Base-by-base conservation (phyloP, 2,113 vertebrate species). In the western clawed frog (Xenopus tropicalis) region DNA sequence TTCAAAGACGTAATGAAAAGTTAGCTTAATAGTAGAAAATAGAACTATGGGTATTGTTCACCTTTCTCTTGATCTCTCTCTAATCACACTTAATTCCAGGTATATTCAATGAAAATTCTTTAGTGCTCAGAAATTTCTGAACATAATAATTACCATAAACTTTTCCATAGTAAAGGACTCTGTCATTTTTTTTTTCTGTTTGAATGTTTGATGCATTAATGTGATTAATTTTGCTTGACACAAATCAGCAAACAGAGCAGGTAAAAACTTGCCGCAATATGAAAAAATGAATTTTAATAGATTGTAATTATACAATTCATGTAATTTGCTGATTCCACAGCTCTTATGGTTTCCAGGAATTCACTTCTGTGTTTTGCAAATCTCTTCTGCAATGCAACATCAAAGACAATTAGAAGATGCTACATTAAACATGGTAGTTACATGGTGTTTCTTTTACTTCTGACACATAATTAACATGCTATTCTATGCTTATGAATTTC, bases 1-100 rank as follows among this genome's bases (percentile, higher is more conserved):
- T 69, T 69, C 73, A 75, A 75, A 75, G 73, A 46, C 73, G 48
- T 56, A 44, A 56, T 63, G 46, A 69, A 69, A 69, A 69, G 52
- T 67, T 67, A 65, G 56, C 21, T 54, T 61, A 63, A 61, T 43
- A 75, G 23, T 37, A 25, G 23, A 58, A 54, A 54, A 56, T 58
- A 16, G 24, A 61, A 62, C 61, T 61, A 25, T 37, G 23, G 61
- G 66, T 42, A 25, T 76, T 62, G 24, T 44, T 29, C 73, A 44
- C 54, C 13, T 58, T 52, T 58, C 20, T 69, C 29, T 58, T 58
- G 24, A 58, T 69, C 54, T 58, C n/a, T 4, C 37, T 25, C 19
- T 74, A 74, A 74, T 74, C 72, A 24, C 13, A 48, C 23, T 74
- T 74, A 74, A 74, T 74, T 61, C 71, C 29, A 20, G 52, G 25